A percentile compares a stretch with the other conserved stretches of the same genome.
phyloP scores from a whole-genome alignment of 2,113 vertebrate species.

The Probosciger aterrimus region DNA sequence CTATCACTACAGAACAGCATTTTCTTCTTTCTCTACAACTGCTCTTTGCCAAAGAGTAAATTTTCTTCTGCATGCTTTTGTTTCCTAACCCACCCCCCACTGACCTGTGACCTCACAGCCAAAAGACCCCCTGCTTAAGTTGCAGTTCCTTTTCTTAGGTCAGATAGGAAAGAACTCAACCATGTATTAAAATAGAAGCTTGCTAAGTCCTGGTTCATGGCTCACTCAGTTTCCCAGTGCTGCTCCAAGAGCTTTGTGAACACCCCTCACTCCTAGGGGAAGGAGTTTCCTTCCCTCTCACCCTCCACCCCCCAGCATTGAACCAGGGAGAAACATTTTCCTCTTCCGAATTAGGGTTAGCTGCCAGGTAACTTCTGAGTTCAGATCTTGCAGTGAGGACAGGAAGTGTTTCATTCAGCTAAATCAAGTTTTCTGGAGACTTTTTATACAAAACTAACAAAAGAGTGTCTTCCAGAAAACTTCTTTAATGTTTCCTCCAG shows the following conservation, averaged over 20 bases:
- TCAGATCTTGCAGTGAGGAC: not conserved
- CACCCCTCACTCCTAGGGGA: not conserved
- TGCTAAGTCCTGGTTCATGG: not conserved
- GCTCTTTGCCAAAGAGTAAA: not conserved
- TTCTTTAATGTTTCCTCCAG: not conserved
- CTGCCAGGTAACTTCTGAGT: not conserved
- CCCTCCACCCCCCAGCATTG: not conserved
- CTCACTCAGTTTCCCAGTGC: not conserved
- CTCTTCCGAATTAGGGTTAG: not conserved
- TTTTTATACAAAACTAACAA: not conserved
- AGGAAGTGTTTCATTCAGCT: not conserved
- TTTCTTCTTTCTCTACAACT: not conserved
- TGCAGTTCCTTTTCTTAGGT: slow-evolving; percentile 8
- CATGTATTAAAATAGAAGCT: not conserved
- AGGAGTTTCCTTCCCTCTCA: not conserved
- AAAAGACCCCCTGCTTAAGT: not conserved
- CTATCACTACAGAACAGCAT: not conserved
- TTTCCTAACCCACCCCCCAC: not conserved
- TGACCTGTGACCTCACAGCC: not conserved
- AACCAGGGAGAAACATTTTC: not conserved
- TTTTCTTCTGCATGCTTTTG: not conserved
- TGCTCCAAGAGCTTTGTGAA: not conserved
- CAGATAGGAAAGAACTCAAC: slow-evolving; percentile 20
- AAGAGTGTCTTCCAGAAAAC: not conserved
- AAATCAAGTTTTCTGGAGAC: not conserved